Conservation (phyloP, 2,113 vertebrate genomes). For the Rissa tridactyla region DNA sequence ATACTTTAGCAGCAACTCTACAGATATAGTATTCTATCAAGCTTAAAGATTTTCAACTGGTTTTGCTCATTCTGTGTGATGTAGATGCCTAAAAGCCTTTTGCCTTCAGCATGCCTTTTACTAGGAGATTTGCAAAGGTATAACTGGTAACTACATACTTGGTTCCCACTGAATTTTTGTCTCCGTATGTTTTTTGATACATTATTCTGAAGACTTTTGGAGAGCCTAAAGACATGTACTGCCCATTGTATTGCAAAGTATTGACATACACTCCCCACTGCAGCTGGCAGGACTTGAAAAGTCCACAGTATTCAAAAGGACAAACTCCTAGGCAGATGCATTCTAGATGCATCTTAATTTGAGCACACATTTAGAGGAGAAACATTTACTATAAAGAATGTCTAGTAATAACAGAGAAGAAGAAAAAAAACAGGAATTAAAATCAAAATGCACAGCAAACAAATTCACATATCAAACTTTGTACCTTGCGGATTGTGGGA, state of each 20-base stretch:
- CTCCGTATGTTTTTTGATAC: not conserved
- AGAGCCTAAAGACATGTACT: not conserved
- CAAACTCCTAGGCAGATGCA: not conserved
- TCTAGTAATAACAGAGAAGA: not conserved
- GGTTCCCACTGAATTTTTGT: not conserved
- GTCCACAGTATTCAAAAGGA: not conserved
- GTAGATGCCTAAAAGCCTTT: not conserved
- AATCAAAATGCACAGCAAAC: constrained; percentile 61
- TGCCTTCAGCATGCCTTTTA: not conserved
- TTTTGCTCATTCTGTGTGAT: not conserved
- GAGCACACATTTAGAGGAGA: not conserved
- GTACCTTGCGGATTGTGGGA: constrained; percentile 93
- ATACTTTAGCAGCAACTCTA: not conserved
- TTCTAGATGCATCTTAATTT: not conserved
- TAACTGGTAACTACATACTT: not conserved
- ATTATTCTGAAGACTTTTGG: not conserved
- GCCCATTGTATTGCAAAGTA: not conserved
- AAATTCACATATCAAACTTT: not conserved
- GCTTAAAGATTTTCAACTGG: not conserved
- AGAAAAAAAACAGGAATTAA: not conserved
- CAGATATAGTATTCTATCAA: not conserved
- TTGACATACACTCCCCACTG: not conserved
- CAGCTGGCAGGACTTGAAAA: not conserved
- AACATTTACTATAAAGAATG: not conserved
- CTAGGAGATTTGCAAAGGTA: not conserved